Base-by-base conservation (phyloP, 1,140 invertebrate species). In the Trichonephila clavipes region DNA sequence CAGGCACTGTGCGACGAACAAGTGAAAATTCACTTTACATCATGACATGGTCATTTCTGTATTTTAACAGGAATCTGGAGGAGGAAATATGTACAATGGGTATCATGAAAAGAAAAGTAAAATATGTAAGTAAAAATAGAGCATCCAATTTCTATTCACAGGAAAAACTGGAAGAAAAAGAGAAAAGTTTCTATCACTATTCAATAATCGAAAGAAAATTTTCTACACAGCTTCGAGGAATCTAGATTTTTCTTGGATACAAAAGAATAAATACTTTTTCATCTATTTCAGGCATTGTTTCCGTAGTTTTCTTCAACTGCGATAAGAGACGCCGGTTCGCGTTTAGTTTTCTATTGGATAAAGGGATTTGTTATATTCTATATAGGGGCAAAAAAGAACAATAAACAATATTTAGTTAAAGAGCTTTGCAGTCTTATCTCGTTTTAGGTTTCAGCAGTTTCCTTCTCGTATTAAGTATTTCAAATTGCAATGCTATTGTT, bases 141-240 rank as follows among this genome's bases (percentile, higher is more conserved):
- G 18, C 72, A 77, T 3, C 18, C 18, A 28, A 16, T 77, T 28
- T 34, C 16, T 77, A 69, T 69, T 69, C 66, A 69, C n/a, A 24
- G 24, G 24, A 24, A 69, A 69, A 28, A 69, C 21, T 1, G 7
- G 21, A n/a, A 69, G 66, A 28, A 69, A n/a, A 0, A 69, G 8
- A n/a, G 24, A 24, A 69, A 69, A 69, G 21, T 24, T 21, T 69
- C 66, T n/a, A 24, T 69, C 24, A 69, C 66, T 69, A 69, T 69
- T 69, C 66, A 69, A 69, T 69, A 69, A 69, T 24, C n/a, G 21
- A 69, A 69, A n/a, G 66, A 69, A 69, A 69, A 24, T 69, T 66
- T 69, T 69, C n/a, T n/a, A 24, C n/a, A 7, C 21, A 66, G n/a
- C 66, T 69, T 69, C 66, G 3, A 69, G 66, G 24, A 69, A 69